These are phyloP conservation scores for Pristionchus fissidentatus DNA, from an alignment of 2,888 invertebrate species.

Conservation along the genomic window DNA sequence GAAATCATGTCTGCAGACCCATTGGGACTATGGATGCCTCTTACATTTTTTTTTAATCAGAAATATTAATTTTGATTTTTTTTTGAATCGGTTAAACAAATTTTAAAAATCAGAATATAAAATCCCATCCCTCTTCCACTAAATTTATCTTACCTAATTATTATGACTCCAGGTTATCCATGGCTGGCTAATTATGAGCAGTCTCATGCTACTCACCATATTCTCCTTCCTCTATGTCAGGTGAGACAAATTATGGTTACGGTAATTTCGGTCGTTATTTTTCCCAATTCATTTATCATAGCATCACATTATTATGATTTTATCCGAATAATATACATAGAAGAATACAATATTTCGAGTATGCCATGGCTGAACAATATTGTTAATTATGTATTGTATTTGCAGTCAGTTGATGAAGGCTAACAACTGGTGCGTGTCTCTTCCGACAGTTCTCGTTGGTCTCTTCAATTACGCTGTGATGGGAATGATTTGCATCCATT, in stretches of 20 bases:
- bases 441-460: conserved; percentile 87
- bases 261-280: conserved; percentile 17
- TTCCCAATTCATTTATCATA: not conserved
- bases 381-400: not conserved
- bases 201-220: conserved; percentile 92
- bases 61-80: too few species aligned
- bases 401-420: conserved; percentile 84
- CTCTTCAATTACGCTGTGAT: conserved; percentile 98
- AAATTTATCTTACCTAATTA: not conserved
- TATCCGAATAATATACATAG: too few species aligned
- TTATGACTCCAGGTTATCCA: conserved; percentile 84
- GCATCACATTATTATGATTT: too few species aligned
- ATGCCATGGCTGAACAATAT: not conserved
- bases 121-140: not conserved
- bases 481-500: conserved; percentile 98
- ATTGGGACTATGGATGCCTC: too few species aligned
- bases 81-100: too few species aligned
- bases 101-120: too few species aligned
- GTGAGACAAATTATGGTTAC: conserved; percentile 83
- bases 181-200: conserved; percentile 96
- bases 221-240: conserved; percentile 95
- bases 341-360: too few species aligned
- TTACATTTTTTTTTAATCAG: too few species aligned
- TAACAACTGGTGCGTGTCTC: conserved; percentile 96
- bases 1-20: too few species aligned